phyloP scores from a whole-genome alignment of 1,140 invertebrate species.

The Drosophila ohnishii region DNA sequence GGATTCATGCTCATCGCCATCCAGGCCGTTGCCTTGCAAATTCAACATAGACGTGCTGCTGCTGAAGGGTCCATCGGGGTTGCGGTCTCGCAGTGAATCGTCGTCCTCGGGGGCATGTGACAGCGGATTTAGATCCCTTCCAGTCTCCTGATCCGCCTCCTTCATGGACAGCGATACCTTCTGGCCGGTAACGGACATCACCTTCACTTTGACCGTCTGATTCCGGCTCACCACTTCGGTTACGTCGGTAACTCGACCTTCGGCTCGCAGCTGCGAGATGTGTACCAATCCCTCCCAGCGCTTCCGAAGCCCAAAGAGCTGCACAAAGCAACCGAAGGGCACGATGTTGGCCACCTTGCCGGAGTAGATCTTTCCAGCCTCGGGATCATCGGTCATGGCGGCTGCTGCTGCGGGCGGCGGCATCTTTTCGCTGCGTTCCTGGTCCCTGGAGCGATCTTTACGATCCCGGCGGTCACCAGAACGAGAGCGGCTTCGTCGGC shows the following conservation, averaged over 20 bases:
- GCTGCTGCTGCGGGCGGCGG: conserved; percentile 71
- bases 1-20: conserved; percentile 90
- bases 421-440: conserved; percentile 74
- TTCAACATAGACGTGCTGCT: conserved; percentile 86
- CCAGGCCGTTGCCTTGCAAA: conserved; percentile 86
- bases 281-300: conserved; percentile 98
- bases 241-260: conserved; percentile 97
- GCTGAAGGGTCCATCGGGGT: conserved; percentile 91
- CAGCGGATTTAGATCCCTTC: conserved; percentile 96
- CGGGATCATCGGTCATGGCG: conserved; percentile 86
- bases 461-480: conserved; percentile 50
- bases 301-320: conserved; percentile 94
- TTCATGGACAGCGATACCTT: conserved; percentile 99
- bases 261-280: conserved; percentile 96
- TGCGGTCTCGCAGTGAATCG: conserved; percentile 88
- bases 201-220: conserved; percentile 96
- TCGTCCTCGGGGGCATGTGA: conserved; percentile 86
- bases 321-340: conserved; percentile 98
- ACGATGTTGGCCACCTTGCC: conserved; percentile 98
- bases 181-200: conserved; percentile 94
- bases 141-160: conserved; percentile 98
- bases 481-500: conserved; percentile 44
- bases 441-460: conserved; percentile 67
- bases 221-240: conserved; percentile 96
- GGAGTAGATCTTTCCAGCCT: conserved; percentile 92